Percentiles rank a stretch among this genome's conserved stretches.
Conservation (phyloP, 2,113 vertebrate species). For the Athene cunicularia region DNA sequence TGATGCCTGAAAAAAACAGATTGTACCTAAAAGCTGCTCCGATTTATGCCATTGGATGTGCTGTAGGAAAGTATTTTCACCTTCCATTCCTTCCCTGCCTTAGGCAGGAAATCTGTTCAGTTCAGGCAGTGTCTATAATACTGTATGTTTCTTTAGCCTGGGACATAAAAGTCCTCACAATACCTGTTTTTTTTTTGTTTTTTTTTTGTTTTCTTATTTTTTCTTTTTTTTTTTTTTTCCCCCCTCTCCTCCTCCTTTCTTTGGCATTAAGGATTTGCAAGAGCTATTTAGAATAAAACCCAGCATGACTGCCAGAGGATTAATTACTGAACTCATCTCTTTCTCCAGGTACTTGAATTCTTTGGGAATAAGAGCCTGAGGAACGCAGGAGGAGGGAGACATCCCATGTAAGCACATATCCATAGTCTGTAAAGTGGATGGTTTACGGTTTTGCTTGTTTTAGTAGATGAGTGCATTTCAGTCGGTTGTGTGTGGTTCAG, state of each 20-base stretch:
- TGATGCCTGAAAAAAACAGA: neutral
- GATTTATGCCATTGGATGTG: rapidly evolving
- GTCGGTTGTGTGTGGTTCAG: rapidly evolving
- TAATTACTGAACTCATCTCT: neutral
- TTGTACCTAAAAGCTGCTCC: neutral
- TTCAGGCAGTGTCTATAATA: neutral
- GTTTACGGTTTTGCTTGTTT: neutral
- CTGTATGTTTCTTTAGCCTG: neutral
- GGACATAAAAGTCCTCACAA: neutral
- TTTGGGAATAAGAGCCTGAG: neutral
- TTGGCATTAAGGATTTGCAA: neutral
- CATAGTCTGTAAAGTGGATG: too few relatives aligned
- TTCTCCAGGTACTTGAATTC: neutral
- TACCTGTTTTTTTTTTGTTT: neutral
- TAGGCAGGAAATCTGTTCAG: neutral
- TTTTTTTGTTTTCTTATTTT: rapidly evolving
- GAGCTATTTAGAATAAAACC: neutral
- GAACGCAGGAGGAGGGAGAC: neutral
- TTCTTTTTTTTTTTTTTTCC: too few relatives aligned
- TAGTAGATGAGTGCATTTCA: neutral
- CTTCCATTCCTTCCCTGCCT: neutral
- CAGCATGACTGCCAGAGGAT: neutral
- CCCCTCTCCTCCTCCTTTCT: neutral
- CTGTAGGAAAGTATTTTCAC: neutral
- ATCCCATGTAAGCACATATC: neutral